Evolutionary conservation across 2,888 invertebrate species (phyloP).

Genomic region (Dilophus febrilis): DNA sequence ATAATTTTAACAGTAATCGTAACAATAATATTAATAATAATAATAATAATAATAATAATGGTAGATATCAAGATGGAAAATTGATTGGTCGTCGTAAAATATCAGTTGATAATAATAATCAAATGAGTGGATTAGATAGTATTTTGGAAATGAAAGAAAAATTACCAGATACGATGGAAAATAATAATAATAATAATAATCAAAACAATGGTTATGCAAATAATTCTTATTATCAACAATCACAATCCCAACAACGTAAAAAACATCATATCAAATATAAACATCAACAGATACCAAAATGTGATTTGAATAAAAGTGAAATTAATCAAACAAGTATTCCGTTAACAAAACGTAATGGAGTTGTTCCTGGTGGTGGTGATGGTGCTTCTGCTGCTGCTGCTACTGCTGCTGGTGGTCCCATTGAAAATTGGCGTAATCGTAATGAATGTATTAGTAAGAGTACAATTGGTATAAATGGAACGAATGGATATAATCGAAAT

Average conservation of each 20-base stretch:
- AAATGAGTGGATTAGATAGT: slow-evolving; percentile 20
- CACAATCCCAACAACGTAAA: too few relatives aligned
- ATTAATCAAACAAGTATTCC: too few relatives aligned
- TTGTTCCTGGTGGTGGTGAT: slow-evolving; percentile 17
- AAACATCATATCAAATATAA: too few relatives aligned
- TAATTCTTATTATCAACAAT: too few relatives aligned
- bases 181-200: background rate
- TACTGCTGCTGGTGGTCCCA: slow-evolving; percentile 20
- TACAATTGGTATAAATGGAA: background rate
- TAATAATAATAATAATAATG: slow-evolving; percentile 4
- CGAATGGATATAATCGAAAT: background rate
- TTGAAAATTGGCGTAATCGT: slow-evolving; percentile 26
- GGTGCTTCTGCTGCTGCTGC: too few relatives aligned
- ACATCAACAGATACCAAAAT: too few relatives aligned
- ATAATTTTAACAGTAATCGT: slow-evolving; percentile 1
- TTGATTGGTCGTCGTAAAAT: too few relatives aligned
- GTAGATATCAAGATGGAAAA: background rate
- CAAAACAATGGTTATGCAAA: background rate
- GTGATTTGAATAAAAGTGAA: too few relatives aligned
- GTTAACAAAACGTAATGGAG: too few relatives aligned
- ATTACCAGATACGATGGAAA: slow-evolving; percentile 17
- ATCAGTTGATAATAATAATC: background rate
- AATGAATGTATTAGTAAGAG: slow-evolving; percentile 13
- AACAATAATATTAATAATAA: slow-evolving; percentile 3
- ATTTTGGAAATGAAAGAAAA: slow-evolving; percentile 29